Evolutionary conservation across 2,888 invertebrate genomes (phyloP).

Genomic region (Hymenopus coronatus): DNA sequence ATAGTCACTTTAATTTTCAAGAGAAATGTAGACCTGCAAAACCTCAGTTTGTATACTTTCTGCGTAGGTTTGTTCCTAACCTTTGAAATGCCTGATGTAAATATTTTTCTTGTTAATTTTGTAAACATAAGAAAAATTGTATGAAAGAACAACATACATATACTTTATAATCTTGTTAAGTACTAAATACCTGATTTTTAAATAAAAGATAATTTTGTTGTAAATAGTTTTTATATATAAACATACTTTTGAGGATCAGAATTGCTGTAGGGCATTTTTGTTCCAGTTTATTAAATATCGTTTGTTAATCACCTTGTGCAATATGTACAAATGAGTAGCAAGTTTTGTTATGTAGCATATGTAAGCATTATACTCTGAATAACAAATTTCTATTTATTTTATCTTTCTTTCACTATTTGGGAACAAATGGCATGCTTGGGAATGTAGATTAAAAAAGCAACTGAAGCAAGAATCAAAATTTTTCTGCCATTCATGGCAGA

Average conservation of each 20-base stretch:
- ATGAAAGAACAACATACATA: not conserved
- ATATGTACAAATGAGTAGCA: slow-evolving; percentile 29
- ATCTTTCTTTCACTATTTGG: not conserved
- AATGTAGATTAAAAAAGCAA: not conserved
- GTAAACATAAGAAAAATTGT: not conserved
- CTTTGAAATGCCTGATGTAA: not conserved
- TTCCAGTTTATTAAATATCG: not conserved
- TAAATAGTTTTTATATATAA: not conserved
- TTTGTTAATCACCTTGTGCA: slow-evolving; percentile 15
- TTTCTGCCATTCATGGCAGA: not conserved
- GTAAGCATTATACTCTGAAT: slow-evolving; percentile 13
- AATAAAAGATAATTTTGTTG: not conserved
- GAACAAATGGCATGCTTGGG: not conserved
- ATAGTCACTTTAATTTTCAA: not conserved
- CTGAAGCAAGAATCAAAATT: not conserved
- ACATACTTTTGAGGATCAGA: not conserved
- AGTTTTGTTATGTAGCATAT: slow-evolving; percentile 24
- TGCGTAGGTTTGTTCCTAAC: not conserved
- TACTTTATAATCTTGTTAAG: not conserved
- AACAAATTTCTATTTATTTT: slow-evolving; percentile 23
- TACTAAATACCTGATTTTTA: slow-evolving; percentile 12
- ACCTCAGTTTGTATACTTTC: not conserved
- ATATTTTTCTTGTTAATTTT: not conserved
- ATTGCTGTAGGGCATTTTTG: not conserved
- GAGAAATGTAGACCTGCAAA: not conserved